Evolutionary conservation across 35 echinoderm and acorn worm species (phyloP).

Genomic region (Ophioderma brevispina): DNA sequence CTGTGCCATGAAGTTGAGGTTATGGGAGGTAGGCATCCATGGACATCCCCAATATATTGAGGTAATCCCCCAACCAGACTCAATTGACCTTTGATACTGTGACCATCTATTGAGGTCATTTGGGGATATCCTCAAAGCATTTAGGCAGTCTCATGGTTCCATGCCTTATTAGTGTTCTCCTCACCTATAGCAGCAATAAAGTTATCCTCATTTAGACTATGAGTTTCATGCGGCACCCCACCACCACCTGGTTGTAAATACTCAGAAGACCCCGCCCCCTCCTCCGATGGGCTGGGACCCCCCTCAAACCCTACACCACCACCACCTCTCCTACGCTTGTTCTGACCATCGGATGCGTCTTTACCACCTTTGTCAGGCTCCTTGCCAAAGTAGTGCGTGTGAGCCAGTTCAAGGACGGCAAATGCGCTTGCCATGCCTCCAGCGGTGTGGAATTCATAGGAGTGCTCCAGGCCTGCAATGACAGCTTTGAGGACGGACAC

Average conservation of each 20-base stretch:
- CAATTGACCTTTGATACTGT: too few relatives aligned
- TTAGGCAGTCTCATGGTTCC: neutral
- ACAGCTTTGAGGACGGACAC: constrained; percentile 87
- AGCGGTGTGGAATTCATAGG: constrained; percentile 78
- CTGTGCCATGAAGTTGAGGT: too few relatives aligned
- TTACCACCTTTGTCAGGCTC: constrained; percentile 67
- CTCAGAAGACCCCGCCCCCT: constrained; percentile 22
- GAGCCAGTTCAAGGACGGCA: constrained; percentile 88
- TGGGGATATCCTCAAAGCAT: too few relatives aligned
- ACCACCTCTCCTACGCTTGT: constrained; percentile 24
- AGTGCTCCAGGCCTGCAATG: constrained; percentile 84
- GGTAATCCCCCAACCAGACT: too few relatives aligned
- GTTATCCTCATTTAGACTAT: constrained; percentile 88
- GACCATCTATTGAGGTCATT: too few relatives aligned
- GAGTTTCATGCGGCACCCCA: constrained; percentile 67
- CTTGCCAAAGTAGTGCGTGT: constrained; percentile 99
- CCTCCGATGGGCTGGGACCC: neutral
- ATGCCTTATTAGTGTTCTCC: constrained; percentile 28
- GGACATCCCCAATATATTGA: too few relatives aligned
- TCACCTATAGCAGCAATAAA: constrained; percentile 94
- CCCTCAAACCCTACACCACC: constrained; percentile 35
- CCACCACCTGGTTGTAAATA: constrained; percentile 29
- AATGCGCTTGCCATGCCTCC: constrained; percentile 97
- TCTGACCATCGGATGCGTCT: neutral
- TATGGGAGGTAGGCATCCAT: too few relatives aligned